Percentiles rank a stretch among this genome's conserved stretches.
Conservation (phyloP, 2,888 invertebrate species). For the Villa cingulata region DNA sequence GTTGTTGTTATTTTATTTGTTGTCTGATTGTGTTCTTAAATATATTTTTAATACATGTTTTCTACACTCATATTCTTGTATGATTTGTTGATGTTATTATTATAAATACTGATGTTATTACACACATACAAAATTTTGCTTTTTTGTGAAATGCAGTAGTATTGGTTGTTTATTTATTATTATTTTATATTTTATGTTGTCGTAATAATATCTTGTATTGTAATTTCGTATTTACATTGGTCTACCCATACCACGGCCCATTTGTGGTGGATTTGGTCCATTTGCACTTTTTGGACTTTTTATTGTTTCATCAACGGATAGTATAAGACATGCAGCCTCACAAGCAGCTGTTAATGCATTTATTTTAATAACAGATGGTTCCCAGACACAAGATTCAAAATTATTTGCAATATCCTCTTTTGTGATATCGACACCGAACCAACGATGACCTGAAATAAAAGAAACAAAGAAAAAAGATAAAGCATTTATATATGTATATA, state of each 20-base stretch:
- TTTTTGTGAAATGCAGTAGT: too few species aligned
- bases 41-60: too few species aligned
- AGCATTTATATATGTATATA: too few species aligned
- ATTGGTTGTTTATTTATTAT: background rate
- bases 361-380: constrained; percentile 90
- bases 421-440: constrained; percentile 93
- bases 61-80: too few species aligned
- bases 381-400: constrained; percentile 90
- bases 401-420: constrained; percentile 92
- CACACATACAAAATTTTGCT: too few species aligned
- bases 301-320: constrained; percentile 97
- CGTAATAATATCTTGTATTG: background rate
- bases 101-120: too few species aligned
- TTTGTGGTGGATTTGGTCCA: constrained; percentile 35
- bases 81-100: background rate
- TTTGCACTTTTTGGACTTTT: constrained; percentile 67
- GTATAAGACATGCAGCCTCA: constrained; percentile 86
- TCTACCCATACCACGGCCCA: constrained; percentile 61
- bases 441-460: constrained; percentile 49
- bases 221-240: constrained; percentile 41
- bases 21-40: too few species aligned
- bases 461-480: too few species aligned
- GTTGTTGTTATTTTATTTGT: too few species aligned
- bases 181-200: background rate
- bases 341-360: constrained; percentile 94